Percentiles rank a stretch among this genome's conserved stretches.
phyloP scores from a whole-genome alignment of 2,797 vertebrate genomes.

The Acipenser oxyrinchus region DNA sequence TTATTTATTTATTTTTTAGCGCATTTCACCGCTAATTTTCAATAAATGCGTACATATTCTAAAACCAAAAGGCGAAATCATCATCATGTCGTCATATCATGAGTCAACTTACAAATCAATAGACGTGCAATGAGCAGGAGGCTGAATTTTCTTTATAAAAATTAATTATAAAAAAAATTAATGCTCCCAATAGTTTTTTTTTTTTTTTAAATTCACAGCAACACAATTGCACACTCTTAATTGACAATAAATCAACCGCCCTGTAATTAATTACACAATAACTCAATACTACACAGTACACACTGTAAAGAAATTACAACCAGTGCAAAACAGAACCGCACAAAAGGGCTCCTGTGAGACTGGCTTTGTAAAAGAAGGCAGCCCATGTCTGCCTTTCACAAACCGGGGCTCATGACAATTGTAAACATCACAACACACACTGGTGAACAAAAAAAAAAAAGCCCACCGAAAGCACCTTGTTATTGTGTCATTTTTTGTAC shows the following conservation, averaged over 20 bases:
- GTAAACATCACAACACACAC: no score
- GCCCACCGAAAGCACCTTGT: no score
- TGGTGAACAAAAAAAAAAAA: no score
- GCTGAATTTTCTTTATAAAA: no score
- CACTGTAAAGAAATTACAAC: slow-evolving; percentile 1
- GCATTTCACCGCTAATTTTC: background rate
- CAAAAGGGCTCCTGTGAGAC: slow-evolving; percentile 7
- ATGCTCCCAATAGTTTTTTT: no score
- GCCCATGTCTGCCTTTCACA: slow-evolving; percentile 14
- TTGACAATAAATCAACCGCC: background rate
- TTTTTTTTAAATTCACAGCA: no score
- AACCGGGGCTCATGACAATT: no score
- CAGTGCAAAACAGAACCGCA: slow-evolving; percentile 1
- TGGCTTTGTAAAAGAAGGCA: background rate
- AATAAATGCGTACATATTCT: slow-evolving; percentile 8
- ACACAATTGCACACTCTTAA: no score
- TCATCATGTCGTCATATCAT: slow-evolving; percentile 17
- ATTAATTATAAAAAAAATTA: no score
- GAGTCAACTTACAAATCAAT: slow-evolving; percentile 15
- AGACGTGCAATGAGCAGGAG: background rate
- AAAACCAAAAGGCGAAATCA: background rate
- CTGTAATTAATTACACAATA: background rate
- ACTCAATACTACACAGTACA: background rate
- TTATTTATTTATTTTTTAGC: background rate
- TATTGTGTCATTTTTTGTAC: background rate